These are phyloP conservation scores for Ridgeia piscesae DNA, from an alignment of 1,140 invertebrate genomes.

Conservation along the genomic window DNA sequence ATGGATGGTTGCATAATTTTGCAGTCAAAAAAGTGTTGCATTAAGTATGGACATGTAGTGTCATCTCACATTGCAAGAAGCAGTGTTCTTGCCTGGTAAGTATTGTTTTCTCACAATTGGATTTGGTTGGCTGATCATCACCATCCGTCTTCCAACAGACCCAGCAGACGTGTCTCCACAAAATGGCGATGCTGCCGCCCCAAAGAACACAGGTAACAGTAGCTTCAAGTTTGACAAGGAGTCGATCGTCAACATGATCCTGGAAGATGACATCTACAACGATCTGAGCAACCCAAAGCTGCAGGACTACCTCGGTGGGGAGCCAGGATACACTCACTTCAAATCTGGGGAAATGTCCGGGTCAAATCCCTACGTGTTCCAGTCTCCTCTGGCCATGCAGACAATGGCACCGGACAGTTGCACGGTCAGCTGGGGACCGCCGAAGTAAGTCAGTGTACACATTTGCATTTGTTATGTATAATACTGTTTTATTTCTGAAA, in stretches of 20 bases:
- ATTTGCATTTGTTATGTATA: too few species aligned
- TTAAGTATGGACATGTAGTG: too few species aligned
- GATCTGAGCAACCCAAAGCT: not conserved
- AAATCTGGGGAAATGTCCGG: not conserved
- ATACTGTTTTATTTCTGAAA: too few species aligned
- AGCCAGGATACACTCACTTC: not conserved
- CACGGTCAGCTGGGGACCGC: not conserved
- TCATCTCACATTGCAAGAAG: too few species aligned
- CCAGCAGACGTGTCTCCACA: not conserved
- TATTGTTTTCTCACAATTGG: not conserved
- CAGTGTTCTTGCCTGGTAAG: too few species aligned
- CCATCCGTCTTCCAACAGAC: not conserved
- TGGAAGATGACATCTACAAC: not conserved
- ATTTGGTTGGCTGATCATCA: not conserved
- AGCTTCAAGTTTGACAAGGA: not conserved
- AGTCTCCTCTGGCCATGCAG: not conserved
- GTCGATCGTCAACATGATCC: not conserved
- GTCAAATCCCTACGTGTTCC: not conserved
- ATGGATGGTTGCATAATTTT: too few species aligned
- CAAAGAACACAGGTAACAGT: not conserved
- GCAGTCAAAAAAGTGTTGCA: too few species aligned
- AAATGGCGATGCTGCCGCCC: not conserved
- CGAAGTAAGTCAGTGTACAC: not conserved
- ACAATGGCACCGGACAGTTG: not conserved
- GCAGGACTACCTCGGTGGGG: not conserved